Percentiles rank a stretch among this genome's conserved stretches.
Evolutionary conservation across 2,113 vertebrate species (phyloP).

Genomic region (Xyrauchen texanus): DNA sequence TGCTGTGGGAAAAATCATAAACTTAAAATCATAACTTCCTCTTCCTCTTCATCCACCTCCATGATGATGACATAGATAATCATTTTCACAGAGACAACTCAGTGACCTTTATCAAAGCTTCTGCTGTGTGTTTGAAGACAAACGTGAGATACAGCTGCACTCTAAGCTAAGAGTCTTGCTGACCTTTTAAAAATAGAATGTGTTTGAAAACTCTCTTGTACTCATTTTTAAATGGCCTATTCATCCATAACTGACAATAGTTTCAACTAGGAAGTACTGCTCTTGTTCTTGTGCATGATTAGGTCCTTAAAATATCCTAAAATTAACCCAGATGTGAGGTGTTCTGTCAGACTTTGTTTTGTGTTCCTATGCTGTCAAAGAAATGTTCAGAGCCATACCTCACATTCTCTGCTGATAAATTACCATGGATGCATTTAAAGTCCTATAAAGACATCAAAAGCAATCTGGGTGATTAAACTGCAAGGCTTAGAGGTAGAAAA

Average conservation of each 20-base stretch:
- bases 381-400: constrained; percentile 23
- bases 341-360: not conserved
- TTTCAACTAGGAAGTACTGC: constrained; percentile 11
- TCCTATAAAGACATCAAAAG: constrained; percentile 42
- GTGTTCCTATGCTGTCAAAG: constrained; percentile 10
- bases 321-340: constrained; percentile 40
- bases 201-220: constrained; percentile 25
- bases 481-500: constrained; percentile 5
- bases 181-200: constrained; percentile 37
- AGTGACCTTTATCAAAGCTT: constrained; percentile 46
- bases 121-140: constrained; percentile 24
- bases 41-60: not conserved
- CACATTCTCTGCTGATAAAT: constrained; percentile 35
- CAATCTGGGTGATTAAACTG: constrained; percentile 46
- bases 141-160: constrained; percentile 25
- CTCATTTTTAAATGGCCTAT: constrained; percentile 25
- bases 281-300: constrained; percentile 14
- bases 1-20: no score
- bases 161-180: constrained; percentile 19
- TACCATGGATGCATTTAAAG: constrained; percentile 18
- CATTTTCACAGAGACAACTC: constrained; percentile 12
- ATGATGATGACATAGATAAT: not conserved
- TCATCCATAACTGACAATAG: constrained; percentile 34
- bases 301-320: constrained; percentile 27
- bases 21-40: no score